Percentiles rank a stretch among this genome's conserved stretches.
phyloP scores from a whole-genome alignment of 2,888 invertebrate species.

The Leucophora obtusa region DNA sequence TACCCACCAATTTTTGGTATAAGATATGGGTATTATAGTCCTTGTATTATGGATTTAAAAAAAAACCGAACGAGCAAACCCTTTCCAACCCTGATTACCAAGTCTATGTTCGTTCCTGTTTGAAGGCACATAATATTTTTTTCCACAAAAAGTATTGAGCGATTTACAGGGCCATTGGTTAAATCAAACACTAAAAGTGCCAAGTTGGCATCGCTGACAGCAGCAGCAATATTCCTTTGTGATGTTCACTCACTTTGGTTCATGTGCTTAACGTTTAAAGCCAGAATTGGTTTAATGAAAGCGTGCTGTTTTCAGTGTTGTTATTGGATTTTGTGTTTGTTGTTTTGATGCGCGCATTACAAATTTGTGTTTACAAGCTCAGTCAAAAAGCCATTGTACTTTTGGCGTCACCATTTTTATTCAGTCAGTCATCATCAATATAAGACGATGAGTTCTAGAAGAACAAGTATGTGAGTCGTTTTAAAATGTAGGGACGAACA shows the following conservation, averaged over 20 bases:
- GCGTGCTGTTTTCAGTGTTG: slow-evolving; percentile 9
- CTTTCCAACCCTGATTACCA: no score
- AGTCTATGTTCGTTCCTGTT: no score
- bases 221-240: not conserved
- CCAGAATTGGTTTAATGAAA: slow-evolving; percentile 25
- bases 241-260: not conserved
- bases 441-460: not conserved
- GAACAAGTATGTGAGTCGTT: not conserved
- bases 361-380: slow-evolving; percentile 12
- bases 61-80: no score
- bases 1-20: no score
- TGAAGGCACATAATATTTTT: no score
- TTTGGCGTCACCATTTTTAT: slow-evolving; percentile 38
- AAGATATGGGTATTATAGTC: no score
- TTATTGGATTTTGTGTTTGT: not conserved
- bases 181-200: no score
- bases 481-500: not conserved
- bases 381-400: slow-evolving; percentile 42
- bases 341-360: not conserved
- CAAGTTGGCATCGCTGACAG: no score
- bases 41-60: no score
- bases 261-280: slow-evolving; percentile 20
- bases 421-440: slow-evolving; percentile 18
- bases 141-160: no score
- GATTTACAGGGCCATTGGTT: no score